Conservation (phyloP, 2,888 invertebrate genomes). For the Sinelater perroti region DNA sequence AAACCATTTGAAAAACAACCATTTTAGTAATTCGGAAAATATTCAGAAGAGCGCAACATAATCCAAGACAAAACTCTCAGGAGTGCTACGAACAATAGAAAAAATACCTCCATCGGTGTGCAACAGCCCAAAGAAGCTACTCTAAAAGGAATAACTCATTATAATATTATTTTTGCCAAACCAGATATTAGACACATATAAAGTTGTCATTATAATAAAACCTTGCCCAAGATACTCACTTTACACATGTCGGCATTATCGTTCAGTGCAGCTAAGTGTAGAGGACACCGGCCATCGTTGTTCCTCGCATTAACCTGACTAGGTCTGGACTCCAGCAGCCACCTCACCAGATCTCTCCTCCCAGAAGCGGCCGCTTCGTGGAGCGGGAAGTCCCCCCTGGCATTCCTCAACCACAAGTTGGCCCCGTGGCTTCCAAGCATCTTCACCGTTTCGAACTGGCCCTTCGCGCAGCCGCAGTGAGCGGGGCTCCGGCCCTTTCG, state of each 20-base stretch:
- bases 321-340: constrained; percentile 85
- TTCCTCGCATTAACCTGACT: constrained; percentile 88
- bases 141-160: no score
- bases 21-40: no score
- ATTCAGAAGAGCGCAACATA: no score
- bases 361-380: constrained; percentile 97
- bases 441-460: constrained; percentile 79
- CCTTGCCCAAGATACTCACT: no score
- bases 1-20: no score
- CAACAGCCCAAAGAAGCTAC: no score
- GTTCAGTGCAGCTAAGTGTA: constrained; percentile 93
- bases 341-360: constrained; percentile 85
- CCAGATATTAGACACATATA: no score
- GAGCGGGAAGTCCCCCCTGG: constrained; percentile 92
- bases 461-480: constrained; percentile 95
- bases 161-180: no score
- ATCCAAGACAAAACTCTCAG: no score
- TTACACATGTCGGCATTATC: constrained; percentile 95
- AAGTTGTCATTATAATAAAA: no score
- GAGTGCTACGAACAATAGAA: no score
- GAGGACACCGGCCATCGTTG: constrained; percentile 89
- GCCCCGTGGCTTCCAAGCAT: constrained; percentile 77
- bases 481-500: constrained; percentile 91
- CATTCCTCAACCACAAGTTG: constrained; percentile 91
- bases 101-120: no score